Conservation (phyloP, 1,140 invertebrate species). For the Acyrthosiphon pisum region DNA sequence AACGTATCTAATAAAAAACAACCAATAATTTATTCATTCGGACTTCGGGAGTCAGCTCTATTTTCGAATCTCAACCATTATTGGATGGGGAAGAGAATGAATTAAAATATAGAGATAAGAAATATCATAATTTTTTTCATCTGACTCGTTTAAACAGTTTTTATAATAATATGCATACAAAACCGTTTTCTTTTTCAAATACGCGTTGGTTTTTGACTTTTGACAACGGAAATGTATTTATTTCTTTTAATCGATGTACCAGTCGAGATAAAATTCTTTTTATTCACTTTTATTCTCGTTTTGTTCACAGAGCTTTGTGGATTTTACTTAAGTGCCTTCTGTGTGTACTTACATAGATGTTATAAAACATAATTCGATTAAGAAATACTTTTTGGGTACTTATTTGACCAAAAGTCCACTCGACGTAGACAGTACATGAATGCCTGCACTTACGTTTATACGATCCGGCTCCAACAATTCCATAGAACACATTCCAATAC, state of each 20-base stretch:
- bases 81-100: background rate
- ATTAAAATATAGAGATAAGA: background rate
- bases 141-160: background rate
- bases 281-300: background rate
- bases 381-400: slow-evolving; percentile 36
- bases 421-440: background rate
- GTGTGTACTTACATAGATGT: background rate
- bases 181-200: background rate
- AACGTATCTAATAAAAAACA: background rate
- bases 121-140: background rate
- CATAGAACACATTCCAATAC: background rate
- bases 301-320: background rate
- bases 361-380: slow-evolving; percentile 41
- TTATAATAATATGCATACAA: background rate
- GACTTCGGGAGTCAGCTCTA: background rate
- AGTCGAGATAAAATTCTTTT: background rate
- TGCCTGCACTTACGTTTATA: slow-evolving; percentile 16
- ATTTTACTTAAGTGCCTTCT: slow-evolving; percentile 15
- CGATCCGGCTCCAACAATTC: background rate
- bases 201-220: background rate
- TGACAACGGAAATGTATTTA: background rate
- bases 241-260: background rate
- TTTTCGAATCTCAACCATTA: background rate
- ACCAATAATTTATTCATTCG: background rate
- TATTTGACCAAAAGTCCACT: slow-evolving; percentile 36